phyloP scores from a whole-genome alignment of 2,113 vertebrate species.

The Heterochromis multidens region DNA sequence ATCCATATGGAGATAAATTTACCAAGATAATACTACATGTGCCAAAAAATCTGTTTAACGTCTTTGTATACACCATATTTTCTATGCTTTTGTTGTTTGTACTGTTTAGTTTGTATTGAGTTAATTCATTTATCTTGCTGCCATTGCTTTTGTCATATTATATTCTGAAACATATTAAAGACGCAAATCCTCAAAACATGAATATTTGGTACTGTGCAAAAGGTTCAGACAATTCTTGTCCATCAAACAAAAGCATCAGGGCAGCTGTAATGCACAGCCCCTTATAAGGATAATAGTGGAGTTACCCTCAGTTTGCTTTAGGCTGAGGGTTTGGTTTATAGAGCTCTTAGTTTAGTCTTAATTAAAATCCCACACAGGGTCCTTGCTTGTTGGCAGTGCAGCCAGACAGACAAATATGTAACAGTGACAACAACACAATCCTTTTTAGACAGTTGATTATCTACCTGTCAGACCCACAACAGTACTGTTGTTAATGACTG shows the following conservation, averaged over 20 bases:
- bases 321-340: not conserved
- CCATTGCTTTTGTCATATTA: too few species aligned
- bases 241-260: not conserved
- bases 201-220: too few species aligned
- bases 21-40: not conserved
- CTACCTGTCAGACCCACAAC: not conserved
- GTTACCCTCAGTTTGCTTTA: not conserved
- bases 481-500: accelerated
- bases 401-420: not conserved
- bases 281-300: not conserved
- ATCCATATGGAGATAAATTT: not conserved
- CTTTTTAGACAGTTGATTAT: not conserved
- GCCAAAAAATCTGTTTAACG: too few species aligned
- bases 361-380: not conserved
- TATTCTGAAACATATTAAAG: too few species aligned
- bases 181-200: too few species aligned
- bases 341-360: not conserved
- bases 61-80: not conserved
- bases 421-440: not conserved
- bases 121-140: too few species aligned
- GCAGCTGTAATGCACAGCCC: not conserved
- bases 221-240: not conserved
- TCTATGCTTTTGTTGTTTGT: not conserved
- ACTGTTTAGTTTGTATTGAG: not conserved
- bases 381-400: not conserved